phyloP scores from a whole-genome alignment of 2,888 invertebrate genomes.

The Leptinotarsa peninsularis region DNA sequence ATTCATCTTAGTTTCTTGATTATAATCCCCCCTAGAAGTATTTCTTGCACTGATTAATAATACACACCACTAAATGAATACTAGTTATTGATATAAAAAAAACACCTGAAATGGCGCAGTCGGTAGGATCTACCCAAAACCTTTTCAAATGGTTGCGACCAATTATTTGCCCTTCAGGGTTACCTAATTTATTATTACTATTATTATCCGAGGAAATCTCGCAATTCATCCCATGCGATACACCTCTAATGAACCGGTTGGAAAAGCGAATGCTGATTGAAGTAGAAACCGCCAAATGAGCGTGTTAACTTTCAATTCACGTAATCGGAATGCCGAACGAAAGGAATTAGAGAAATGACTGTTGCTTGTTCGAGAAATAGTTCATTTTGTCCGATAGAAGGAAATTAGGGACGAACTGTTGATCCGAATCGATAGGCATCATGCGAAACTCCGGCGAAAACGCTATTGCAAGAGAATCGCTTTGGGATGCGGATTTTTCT shows the following conservation, averaged over 20 bases:
- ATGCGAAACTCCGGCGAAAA: neutral
- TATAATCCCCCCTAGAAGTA: too few relatives aligned
- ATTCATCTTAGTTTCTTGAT: too few relatives aligned
- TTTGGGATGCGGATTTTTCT: neutral
- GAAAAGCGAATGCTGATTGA: neutral
- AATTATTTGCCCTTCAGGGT: too few relatives aligned
- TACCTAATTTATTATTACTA: too few relatives aligned
- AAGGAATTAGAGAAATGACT: slow-evolving; percentile 8
- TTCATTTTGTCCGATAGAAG: neutral
- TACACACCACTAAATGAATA: too few relatives aligned
- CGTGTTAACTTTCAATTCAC: slow-evolving; percentile 2
- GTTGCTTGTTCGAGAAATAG: slow-evolving; percentile 8
- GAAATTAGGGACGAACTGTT: slow-evolving; percentile 1
- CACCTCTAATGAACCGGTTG: neutral
- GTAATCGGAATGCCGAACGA: neutral
- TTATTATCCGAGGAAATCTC: neutral
- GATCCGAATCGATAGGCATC: neutral
- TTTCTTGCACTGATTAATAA: too few relatives aligned
- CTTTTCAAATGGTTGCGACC: neutral
- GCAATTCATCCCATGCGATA: neutral
- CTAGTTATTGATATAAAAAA: too few relatives aligned
- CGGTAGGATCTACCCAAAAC: neutral
- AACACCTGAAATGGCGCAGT: neutral
- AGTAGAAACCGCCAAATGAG: neutral
- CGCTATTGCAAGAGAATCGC: neutral